Evolutionary conservation across 2,113 vertebrate species (phyloP), one percentile per base, ranked within the genome.

Genomic region (Alethe diademata): DNA sequence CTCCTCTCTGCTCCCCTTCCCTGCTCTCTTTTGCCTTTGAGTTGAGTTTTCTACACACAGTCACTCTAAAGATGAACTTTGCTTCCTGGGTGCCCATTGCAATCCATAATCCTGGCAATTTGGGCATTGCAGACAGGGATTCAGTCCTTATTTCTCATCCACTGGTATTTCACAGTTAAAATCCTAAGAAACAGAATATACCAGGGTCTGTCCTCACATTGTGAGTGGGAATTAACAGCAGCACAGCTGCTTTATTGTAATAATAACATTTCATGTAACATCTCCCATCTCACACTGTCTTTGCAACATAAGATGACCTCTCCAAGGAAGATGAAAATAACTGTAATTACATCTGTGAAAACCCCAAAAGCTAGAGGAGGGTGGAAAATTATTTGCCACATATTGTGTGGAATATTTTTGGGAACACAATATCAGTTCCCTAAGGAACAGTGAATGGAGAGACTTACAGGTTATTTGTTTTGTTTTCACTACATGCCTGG

Each of bases 281-380:
- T 86, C 89, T 96, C 64, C 60, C 85, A 84, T 96, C 96, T 97
- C 94, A 92, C 86, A 72, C 83, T 88, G 8, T 90, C 89, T 88
- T 97, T 97, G 88, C 69, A 93, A 89, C 8, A 14, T 65, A 83
- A 90, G 91, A 96, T 88, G 88, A 90, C 94, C 72, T 95, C 95
- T 93, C 95, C 56, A 66, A 87, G 95, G 83, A 97, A 96, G 78
- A 94, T 94, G 85, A 92, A 97, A 97, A 96, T 67, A 97, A 86
- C 96, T 96, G 82, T 87, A 97, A 97, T 96, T 96, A 94, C 88
- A 95, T 97, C 92, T 96, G 69, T 93, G 91, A 95, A 96, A 96
- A 40, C 3, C 19, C 33, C 29, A 3, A 58, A 92, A 84, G 11
- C 25, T 66, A 81, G 54, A 71, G 50, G 51, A 81, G 48, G 26